Conservation (phyloP, 2,888 invertebrate species). For the Rosalia funebris region DNA sequence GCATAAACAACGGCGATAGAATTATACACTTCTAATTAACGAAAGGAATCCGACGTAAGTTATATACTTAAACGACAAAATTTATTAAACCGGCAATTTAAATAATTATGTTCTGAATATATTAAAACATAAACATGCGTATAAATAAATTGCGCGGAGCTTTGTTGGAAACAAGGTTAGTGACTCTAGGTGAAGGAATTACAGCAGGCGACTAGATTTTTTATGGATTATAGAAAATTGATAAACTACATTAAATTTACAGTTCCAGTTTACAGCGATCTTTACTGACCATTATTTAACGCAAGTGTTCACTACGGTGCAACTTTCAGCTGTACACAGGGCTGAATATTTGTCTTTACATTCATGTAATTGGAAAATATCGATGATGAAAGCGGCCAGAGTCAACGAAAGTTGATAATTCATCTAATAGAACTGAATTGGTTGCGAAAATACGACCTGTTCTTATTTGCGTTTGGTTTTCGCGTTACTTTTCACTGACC, state of each 20-base stretch:
- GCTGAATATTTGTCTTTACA: too few relatives aligned
- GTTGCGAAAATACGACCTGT: background rate
- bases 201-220: background rate
- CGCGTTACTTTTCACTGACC: background rate
- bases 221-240: background rate
- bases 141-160: background rate
- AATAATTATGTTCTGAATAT: background rate
- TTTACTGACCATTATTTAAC: too few relatives aligned
- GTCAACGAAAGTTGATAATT: background rate
- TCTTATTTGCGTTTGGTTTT: background rate
- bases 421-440: background rate
- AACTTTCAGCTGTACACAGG: too few relatives aligned
- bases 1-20: too few relatives aligned
- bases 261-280: too few relatives aligned
- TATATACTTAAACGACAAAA: background rate
- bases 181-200: background rate
- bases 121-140: background rate
- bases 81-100: background rate
- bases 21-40: too few relatives aligned
- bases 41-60: background rate
- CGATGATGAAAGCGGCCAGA: background rate
- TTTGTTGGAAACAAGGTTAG: background rate
- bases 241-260: too few relatives aligned
- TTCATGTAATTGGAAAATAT: too few relatives aligned
- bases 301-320: too few relatives aligned